Evolutionary conservation across 2,797 vertebrate genomes (phyloP), one percentile per base, ranked within the genome.

Genomic region (Falco rusticolus): DNA sequence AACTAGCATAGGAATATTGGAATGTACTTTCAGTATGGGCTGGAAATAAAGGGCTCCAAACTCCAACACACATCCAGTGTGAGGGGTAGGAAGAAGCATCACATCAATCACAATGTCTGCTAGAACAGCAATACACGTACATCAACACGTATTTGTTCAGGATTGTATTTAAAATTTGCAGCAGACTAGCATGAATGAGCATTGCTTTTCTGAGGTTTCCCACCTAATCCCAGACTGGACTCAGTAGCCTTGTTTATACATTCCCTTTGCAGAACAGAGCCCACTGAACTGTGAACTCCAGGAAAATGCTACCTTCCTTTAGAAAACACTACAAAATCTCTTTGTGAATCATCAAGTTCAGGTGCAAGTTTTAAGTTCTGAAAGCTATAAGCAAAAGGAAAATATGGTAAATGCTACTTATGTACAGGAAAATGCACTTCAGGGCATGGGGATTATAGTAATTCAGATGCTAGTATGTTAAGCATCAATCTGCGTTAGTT

Each of bases 391-490:
- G 25, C 90, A 87, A 68, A 69, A 51, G 41, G 5, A 87, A 74
- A 95, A 85, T 43, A 61, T 5, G 25, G 53, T 60, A 90, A 92
- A 74, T 50, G 24, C 26, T 72, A 37, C 41, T 75, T 61, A 12
- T 14, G 8, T 50, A 68, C 17, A 69, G 16, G 57, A 86, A 92
- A 89, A 70, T 26, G 3, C 34, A 65, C 29, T 74, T 75, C 50
- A 84, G 47, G 57, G 50, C 43, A 66, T 21, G 28, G 37, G 53
- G 54, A 78, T 86, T 65, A 78, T 5, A 72, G 72, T 60, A 76
- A 65, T 76, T 91, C 63, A 91, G 54, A 81, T 72, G 83, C 54
- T 60, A 84, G 56, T 13, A 88, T 47, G 66, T 94, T 89, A 96
- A 94, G 15, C 51, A 56, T 60, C 87, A 93, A 48, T 82, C 60